Evolutionary conservation across 2,113 vertebrate species (phyloP), one percentile per base, ranked within the genome.

Genomic region (Hyperoodon ampullatus): DNA sequence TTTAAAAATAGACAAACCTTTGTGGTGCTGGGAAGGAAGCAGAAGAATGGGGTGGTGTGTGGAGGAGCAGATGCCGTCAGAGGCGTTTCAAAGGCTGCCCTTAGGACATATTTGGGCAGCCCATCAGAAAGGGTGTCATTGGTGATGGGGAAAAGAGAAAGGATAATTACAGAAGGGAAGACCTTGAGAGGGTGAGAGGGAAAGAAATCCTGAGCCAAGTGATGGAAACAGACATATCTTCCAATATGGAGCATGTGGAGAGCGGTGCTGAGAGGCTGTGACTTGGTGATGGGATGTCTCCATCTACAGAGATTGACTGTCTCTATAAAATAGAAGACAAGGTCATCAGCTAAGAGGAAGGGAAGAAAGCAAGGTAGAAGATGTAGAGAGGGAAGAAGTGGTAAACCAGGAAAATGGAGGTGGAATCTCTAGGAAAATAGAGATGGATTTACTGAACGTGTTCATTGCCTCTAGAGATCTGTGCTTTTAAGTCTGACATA

Each of bases 321-420:
- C 50, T 35, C 8, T 42, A 3, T 53, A 30, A 53, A 42, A 19
- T 50, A 18, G 15, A 39, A 53, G n/a, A 26, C 50, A 42, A 50
- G 19, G 9, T 30, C 28, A 5, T 61, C 35, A 63, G 24, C 85
- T n/a, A 88, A 23, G 70, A 39, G 13, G 35, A 26, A 71, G 65
- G 55, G 24, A 80, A 68, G 35, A 47, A n/a, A 74, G 58, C 75
- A 16, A 3, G 5, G 1, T 14, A 26, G 16, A 55, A 18, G 42
- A 47, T 0, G 26, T 2, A 53, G n/a, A 24, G 55, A 71, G 35
- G 1, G 11, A 77, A 28, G 33, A 33, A 23, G 50, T 1, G 0
- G 3, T 65, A 5, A 50, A 28, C 35, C 1, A n/a, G 82, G 60
- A 11, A 66, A 3, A 8, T 3, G 8, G 14, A 44, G 6, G 23